Evolutionary conservation across 2,797 vertebrate genomes (phyloP).

Genomic region (Telmatherina bonti): DNA sequence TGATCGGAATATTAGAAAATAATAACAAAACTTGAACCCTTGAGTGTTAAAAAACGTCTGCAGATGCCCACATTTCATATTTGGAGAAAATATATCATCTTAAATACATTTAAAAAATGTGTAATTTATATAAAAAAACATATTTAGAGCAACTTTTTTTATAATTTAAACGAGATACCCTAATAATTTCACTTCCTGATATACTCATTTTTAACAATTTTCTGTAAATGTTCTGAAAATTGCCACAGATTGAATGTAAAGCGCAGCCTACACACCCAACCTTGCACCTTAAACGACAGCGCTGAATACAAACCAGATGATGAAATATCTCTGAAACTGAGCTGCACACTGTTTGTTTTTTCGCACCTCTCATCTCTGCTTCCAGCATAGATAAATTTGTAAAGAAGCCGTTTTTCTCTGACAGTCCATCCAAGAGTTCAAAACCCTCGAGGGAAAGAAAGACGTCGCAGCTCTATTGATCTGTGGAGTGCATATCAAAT

Average conservation of each 20-base stretch:
- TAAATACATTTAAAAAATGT: no score
- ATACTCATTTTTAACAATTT: no score
- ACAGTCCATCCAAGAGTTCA: slow-evolving; percentile 42
- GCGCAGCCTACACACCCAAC: slow-evolving; percentile 23
- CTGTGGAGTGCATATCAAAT: slow-evolving; percentile 33
- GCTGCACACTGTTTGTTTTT: slow-evolving; percentile 47
- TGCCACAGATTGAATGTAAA: background rate
- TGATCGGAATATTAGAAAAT: no score
- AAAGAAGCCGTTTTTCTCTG: slow-evolving; percentile 48
- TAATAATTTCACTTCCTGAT: no score
- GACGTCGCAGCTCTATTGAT: slow-evolving; percentile 29
- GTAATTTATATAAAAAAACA: no score
- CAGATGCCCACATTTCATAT: no score
- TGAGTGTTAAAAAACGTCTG: no score
- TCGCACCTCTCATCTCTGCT: slow-evolving; percentile 26
- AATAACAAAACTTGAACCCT: no score
- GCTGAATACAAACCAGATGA: slow-evolving; percentile 56
- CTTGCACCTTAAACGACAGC: slow-evolving; percentile 8
- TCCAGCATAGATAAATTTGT: slow-evolving; percentile 40
- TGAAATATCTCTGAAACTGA: slow-evolving; percentile 54
- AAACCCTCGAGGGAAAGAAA: slow-evolving; percentile 45
- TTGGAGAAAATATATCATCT: no score
- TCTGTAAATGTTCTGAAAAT: no score
- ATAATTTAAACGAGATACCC: no score
- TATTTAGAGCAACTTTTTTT: no score